A percentile compares a stretch with the other conserved stretches of the same genome.
These are phyloP conservation scores for Phylloscopus trochilus DNA, from an alignment of 2,113 vertebrate species.

Conservation along the genomic window DNA sequence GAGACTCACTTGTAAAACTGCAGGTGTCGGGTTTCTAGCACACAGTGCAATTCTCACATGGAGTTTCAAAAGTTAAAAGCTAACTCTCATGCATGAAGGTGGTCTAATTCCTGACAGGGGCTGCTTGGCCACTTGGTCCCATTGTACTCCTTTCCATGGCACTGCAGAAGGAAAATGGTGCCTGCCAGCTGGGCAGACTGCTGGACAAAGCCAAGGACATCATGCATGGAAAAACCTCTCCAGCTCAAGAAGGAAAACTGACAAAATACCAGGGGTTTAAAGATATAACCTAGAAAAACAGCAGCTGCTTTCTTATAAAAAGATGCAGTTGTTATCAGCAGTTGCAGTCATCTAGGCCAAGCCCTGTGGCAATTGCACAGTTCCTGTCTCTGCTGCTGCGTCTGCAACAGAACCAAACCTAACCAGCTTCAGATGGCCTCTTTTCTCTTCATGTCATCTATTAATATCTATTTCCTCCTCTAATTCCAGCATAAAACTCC, in stretches of 20 bases:
- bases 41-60: slow-evolving; percentile 54
- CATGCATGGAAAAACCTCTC: not conserved
- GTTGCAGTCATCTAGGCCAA: not conserved
- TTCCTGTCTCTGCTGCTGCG: not conserved
- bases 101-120: slow-evolving; percentile 46
- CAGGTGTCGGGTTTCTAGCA: slow-evolving; percentile 54
- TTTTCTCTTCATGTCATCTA: not conserved
- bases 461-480: not conserved
- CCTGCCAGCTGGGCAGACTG: not conserved
- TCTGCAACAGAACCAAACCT: not conserved
- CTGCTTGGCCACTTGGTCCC: slow-evolving; percentile 44
- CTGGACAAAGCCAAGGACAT: not conserved
- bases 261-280: not conserved
- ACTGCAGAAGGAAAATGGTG: not conserved
- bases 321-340: not conserved
- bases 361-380: not conserved
- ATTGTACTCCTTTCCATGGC: slow-evolving; percentile 44
- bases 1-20: slow-evolving; percentile 66
- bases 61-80: slow-evolving; percentile 64
- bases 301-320: not conserved
- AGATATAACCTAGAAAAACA: not conserved
- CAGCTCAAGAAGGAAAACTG: accelerated
- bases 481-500: not conserved
- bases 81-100: slow-evolving; percentile 57
- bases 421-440: not conserved